Evolutionary conservation across 37 sponge, comb jelly and placozoan species (phyloP), one percentile per base, ranked within the genome.

Genomic region (Aplysina aerophoba): DNA sequence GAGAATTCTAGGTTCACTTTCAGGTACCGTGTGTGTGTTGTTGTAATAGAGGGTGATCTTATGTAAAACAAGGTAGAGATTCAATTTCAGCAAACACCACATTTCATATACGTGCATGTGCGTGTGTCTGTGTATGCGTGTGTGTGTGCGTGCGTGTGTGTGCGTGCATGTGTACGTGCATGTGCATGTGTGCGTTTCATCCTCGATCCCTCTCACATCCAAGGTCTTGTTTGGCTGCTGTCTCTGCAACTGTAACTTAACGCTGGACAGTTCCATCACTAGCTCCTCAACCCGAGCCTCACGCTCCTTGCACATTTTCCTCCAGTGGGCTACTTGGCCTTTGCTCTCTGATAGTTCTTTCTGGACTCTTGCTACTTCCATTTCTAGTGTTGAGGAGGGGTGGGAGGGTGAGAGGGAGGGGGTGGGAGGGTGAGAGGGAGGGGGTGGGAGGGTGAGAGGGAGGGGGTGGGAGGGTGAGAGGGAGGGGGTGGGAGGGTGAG

Each of bases 151-250:
- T 44, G 50, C 8, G 50, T 44, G 50, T 8, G 50, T 44, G 50
- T 44, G 50, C 8, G 50, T 44, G 50, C 15, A 58, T 31, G 20
- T 21, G 21, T 41, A 78, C 79, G 36, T 82, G 88, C 89, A 64
- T 88, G n/a, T n/a, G 94, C 55, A 94, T 79, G 34, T 94, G 89
- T 38, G 94, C 77, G 50, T 94, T 90, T 44, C 16, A 94, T 93
- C 36, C 91, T n/a, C n/a, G n/a, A n/a, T 4, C 5, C 63, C 63
- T 62, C 63, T 62, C 63, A 62, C n/a, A 44, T 44, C 50, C 3
- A 3, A 44, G 3, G 50, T 44, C 50, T 44, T 44, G 50, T 44
- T 44, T 8, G 8, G 3, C 50, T 44, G 6, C 50, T 44, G 50
- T 44, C 50, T 44, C 6, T 44, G 3, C 50, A 44, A 8, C 50